These are phyloP conservation scores for Ornithoptera priamus DNA, from an alignment of 2,888 invertebrate genomes.

Conservation along the genomic window DNA sequence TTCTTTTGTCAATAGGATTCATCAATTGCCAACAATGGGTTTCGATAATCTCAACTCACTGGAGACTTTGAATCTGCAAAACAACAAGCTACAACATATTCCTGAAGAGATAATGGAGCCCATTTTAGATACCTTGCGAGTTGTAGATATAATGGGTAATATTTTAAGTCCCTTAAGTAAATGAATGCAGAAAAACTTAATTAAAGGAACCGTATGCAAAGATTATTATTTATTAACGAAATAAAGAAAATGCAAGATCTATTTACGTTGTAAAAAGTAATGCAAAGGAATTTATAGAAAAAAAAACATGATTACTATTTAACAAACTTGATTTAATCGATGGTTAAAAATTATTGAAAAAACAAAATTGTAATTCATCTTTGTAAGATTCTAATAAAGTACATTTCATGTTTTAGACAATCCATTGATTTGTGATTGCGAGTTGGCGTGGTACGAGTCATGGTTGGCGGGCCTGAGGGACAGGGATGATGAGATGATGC, in stretches of 20 bases:
- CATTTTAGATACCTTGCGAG: slow-evolving; percentile 90
- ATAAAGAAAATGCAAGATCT: too few species aligned
- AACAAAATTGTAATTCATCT: too few species aligned
- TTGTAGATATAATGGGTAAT: slow-evolving; percentile 93
- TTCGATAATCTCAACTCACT: slow-evolving; percentile 94
- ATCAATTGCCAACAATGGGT: slow-evolving; percentile 88
- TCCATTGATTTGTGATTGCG: slow-evolving; percentile 92
- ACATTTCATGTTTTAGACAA: slow-evolving; percentile 82
- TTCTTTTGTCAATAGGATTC: slow-evolving; percentile 82
- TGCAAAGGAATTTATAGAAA: too few species aligned
- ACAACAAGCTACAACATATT: slow-evolving; percentile 91
- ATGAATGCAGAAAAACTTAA: too few species aligned
- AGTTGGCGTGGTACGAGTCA: slow-evolving; percentile 92
- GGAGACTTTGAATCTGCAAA: slow-evolving; percentile 92
- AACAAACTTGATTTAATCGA: neutral
- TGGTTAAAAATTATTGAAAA: too few species aligned
- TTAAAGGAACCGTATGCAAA: too few species aligned
- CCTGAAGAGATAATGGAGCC: slow-evolving; percentile 94
- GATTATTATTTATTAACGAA: too few species aligned
- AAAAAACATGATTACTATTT: too few species aligned
- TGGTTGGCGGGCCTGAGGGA: slow-evolving; percentile 89
- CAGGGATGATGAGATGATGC: slow-evolving; percentile 93
- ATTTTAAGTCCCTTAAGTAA: slow-evolving; percentile 11
- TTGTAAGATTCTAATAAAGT: neutral
- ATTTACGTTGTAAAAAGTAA: too few species aligned